phyloP scores from a whole-genome alignment of 1,140 invertebrate species.

The Drosophila parvula region DNA sequence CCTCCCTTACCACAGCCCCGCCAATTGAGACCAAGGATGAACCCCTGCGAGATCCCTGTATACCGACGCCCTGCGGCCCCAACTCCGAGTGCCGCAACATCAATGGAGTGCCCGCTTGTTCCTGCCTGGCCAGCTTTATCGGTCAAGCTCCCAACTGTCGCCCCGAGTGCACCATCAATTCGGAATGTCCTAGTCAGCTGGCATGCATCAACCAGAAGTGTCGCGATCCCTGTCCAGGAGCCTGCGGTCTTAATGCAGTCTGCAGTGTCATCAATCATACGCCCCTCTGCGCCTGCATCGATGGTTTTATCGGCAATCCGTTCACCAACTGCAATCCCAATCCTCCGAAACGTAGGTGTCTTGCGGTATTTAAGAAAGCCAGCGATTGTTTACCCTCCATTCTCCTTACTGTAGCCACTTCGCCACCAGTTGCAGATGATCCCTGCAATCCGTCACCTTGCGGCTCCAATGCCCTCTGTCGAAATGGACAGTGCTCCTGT shows the following conservation, averaged over 20 bases:
- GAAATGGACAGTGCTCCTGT: conserved; percentile 92
- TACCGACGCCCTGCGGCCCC: conserved; percentile 91
- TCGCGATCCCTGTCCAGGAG: conserved; percentile 92
- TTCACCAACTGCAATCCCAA: conserved; percentile 87
- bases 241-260: conserved; percentile 90
- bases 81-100: conserved; percentile 91
- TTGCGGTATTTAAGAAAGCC: too few species aligned
- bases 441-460: conserved; percentile 92
- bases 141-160: conserved; percentile 92
- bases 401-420: conserved; percentile 46
- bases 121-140: conserved; percentile 90
- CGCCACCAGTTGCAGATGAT: conserved; percentile 67
- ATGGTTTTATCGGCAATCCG: conserved; percentile 89
- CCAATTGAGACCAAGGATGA: conserved; percentile 87
- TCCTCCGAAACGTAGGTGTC: conserved; percentile 81
- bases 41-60: conserved; percentile 88
- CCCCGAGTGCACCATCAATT: conserved; percentile 92
- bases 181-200: conserved; percentile 91
- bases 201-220: conserved; percentile 93
- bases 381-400: conserved; percentile 12
- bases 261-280: conserved; percentile 89
- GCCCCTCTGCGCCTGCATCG: conserved; percentile 88
- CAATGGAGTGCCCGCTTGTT: conserved; percentile 89
- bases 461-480: conserved; percentile 91
- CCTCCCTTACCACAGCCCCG: conserved; percentile 85